phyloP scores from a whole-genome alignment of 2,113 vertebrate species.

The Nycticebus coucang region DNA sequence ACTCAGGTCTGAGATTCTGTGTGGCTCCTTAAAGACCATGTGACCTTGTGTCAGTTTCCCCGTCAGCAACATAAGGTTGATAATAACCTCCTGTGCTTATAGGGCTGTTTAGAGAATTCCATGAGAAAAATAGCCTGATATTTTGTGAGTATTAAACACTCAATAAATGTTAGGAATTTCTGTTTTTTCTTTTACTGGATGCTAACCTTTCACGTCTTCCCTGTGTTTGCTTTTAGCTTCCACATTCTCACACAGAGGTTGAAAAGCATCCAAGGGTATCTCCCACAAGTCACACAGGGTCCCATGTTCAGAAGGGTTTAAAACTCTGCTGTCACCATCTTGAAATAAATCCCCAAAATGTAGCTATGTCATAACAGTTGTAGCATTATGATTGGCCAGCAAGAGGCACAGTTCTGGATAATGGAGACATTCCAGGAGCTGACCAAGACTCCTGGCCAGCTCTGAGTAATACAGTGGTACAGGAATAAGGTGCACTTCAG shows the following conservation, averaged over 20 bases:
- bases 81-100: background rate
- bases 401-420: background rate
- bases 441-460: background rate
- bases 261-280: background rate
- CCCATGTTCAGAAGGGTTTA: background rate
- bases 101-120: background rate
- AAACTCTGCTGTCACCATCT: background rate
- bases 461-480: background rate
- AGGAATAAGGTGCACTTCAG: rapidly evolving
- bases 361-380: background rate
- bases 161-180: too few species aligned
- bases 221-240: background rate
- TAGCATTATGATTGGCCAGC: too few species aligned
- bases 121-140: background rate
- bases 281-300: background rate
- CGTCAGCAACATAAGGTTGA: too few species aligned
- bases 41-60: background rate
- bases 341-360: too few species aligned
- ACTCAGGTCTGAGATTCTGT: background rate
- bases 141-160: background rate
- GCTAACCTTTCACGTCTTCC: background rate
- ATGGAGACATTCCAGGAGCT: background rate
- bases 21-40: background rate
- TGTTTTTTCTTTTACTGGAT: background rate
- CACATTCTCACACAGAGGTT: background rate